Evolutionary conservation across 2,888 invertebrate genomes (phyloP).

Genomic region (Agrotis puta): DNA sequence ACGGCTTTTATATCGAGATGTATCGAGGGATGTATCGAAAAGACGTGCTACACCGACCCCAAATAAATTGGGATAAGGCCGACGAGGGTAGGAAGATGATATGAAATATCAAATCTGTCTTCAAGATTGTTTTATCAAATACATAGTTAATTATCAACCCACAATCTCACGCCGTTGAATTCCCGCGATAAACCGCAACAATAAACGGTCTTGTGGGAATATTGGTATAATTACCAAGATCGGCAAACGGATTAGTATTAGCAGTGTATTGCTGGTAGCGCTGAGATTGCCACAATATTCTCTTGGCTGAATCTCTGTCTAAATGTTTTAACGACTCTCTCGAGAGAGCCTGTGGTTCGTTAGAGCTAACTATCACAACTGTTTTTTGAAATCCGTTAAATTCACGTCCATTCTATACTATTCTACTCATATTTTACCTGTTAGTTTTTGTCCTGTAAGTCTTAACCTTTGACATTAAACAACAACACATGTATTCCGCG

Average conservation of each 20-base stretch:
- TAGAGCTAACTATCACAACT: background rate
- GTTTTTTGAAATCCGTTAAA: background rate
- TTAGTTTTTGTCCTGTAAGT: constrained; percentile 6
- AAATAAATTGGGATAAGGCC: background rate
- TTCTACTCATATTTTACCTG: background rate
- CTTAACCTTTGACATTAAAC: constrained; percentile 44
- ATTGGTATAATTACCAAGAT: constrained; percentile 40
- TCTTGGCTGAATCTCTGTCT: constrained; percentile 10
- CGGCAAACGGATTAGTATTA: constrained; percentile 29
- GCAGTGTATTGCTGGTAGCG: constrained; percentile 26
- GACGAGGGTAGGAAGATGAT: background rate
- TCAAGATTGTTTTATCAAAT: constrained; percentile 3
- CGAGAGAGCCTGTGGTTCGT: background rate
- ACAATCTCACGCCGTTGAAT: constrained; percentile 6
- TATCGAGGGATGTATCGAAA: background rate
- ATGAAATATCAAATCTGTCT: constrained; percentile 9
- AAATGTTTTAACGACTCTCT: constrained; percentile 29
- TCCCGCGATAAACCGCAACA: background rate
- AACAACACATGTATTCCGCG: constrained; percentile 20
- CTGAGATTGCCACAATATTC: constrained; percentile 11
- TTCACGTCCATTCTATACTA: background rate
- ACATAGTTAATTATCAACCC: constrained; percentile 22
- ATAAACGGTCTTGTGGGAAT: constrained; percentile 40
- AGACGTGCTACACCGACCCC: background rate
- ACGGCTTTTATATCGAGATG: background rate